Conservation (phyloP, 1,140 invertebrate genomes). For the Paralvinella palmiformis region DNA sequence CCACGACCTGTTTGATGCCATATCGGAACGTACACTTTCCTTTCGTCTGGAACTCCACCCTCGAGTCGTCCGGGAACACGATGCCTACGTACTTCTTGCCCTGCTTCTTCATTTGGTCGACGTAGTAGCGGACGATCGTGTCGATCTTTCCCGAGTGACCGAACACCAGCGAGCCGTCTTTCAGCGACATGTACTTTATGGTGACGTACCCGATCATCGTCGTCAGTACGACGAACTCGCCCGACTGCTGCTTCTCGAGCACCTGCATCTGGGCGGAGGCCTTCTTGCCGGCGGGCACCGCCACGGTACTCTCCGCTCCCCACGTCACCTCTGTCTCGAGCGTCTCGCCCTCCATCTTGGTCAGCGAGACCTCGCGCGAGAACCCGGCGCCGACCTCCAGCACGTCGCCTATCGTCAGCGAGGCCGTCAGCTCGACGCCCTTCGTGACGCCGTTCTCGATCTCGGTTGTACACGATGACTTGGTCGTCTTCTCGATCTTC, state of each 20-base stretch:
- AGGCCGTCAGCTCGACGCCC: slow-evolving; percentile 41
- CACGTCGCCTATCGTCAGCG: slow-evolving; percentile 40
- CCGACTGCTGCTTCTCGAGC: slow-evolving; percentile 34
- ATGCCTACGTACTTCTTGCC: too few relatives aligned
- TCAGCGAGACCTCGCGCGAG: slow-evolving; percentile 29
- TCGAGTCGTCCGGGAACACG: neutral
- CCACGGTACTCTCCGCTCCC: slow-evolving; percentile 33
- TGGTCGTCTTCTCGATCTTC: slow-evolving; percentile 40
- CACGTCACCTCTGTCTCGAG: slow-evolving; percentile 39
- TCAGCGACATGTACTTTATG: slow-evolving; percentile 30
- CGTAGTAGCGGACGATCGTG: slow-evolving; percentile 21
- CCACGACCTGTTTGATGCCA: slow-evolving; percentile 27
- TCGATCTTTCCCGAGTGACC: too few relatives aligned
- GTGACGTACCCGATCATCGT: slow-evolving; percentile 30
- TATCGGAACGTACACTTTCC: slow-evolving; percentile 28
- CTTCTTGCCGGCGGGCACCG: slow-evolving; percentile 6
- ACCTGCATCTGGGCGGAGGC: slow-evolving; percentile 40
- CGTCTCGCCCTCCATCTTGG: slow-evolving; percentile 31
- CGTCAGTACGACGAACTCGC: slow-evolving; percentile 33
- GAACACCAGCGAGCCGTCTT: too few relatives aligned
- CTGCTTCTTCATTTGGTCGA: too few relatives aligned
- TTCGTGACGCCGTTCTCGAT: slow-evolving; percentile 32
- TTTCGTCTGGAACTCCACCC: slow-evolving; percentile 23
- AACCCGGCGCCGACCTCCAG: slow-evolving; percentile 44
- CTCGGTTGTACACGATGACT: slow-evolving; percentile 32